A percentile compares a stretch with the other conserved stretches of the same genome.
phyloP scores from a whole-genome alignment of 2,113 vertebrate species.

The Sander vitreus region DNA sequence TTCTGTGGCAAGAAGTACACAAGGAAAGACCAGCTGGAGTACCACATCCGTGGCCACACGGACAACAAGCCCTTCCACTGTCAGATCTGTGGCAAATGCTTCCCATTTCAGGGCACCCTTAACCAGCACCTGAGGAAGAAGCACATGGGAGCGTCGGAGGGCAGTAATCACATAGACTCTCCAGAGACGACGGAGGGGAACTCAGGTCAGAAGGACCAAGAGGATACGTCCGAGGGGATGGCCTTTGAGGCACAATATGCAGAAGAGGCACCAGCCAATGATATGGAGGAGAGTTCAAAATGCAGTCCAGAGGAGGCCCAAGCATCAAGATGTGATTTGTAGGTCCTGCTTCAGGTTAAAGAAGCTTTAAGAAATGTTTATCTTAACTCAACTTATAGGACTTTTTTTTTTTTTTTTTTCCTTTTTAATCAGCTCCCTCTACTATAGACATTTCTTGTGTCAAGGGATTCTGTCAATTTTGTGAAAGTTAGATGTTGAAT shows the following conservation, averaged over 20 bases:
- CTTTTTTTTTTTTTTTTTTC: constrained; percentile 36
- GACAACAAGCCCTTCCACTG: constrained; percentile 99
- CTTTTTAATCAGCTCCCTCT: constrained; percentile 68
- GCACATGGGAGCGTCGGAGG: constrained; percentile 90
- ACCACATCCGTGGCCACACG: constrained; percentile 98
- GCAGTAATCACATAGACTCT: constrained; percentile 89
- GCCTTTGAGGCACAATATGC: constrained; percentile 85
- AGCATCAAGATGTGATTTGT: constrained; percentile 84
- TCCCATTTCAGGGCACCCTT: constrained; percentile 98
- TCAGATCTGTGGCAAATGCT: constrained; percentile 99
- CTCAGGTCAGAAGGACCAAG: constrained; percentile 88
- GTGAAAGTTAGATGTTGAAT: constrained; percentile 71
- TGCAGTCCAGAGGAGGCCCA: constrained; percentile 82
- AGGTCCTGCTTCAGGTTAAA: constrained; percentile 77
- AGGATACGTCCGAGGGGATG: constrained; percentile 89
- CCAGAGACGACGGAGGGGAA: constrained; percentile 91
- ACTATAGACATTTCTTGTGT: constrained; percentile 68
- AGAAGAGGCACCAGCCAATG: constrained; percentile 79
- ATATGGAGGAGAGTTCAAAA: constrained; percentile 79
- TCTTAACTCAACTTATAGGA: constrained; percentile 67
- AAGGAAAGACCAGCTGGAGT: constrained; percentile 98
- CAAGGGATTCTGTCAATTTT: constrained; percentile 79
- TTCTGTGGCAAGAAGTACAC: constrained; percentile 99
- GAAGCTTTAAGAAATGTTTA: constrained; percentile 81
- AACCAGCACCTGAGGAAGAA: constrained; percentile 99